A percentile compares a stretch with the other conserved stretches of the same genome.
Conservation (phyloP, 2,113 vertebrate species). For the Corapipo altera region DNA sequence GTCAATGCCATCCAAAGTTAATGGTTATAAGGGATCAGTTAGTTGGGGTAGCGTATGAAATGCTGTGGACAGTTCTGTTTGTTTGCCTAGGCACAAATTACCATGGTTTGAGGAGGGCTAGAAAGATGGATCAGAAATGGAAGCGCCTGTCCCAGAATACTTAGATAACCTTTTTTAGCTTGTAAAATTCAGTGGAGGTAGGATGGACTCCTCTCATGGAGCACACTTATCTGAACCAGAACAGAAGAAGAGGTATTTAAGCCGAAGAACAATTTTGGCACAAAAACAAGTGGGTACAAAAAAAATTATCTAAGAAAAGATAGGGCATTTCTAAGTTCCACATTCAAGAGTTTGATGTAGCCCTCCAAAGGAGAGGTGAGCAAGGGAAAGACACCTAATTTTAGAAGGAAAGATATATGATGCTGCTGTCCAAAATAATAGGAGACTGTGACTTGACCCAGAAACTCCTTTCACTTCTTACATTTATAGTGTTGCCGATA, state of each 20-base stretch:
- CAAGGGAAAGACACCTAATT: neutral
- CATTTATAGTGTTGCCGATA: neutral
- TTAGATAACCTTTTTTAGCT: neutral
- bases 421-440: constrained; percentile 27
- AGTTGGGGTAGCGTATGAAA: neutral
- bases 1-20: neutral
- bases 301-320: neutral
- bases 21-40: neutral
- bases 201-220: neutral
- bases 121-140: neutral
- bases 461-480: constrained; percentile 32
- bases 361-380: neutral
- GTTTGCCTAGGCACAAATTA: neutral
- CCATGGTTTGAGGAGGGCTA: neutral
- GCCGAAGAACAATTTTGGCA: neutral
- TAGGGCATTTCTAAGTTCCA: neutral
- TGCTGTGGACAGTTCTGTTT: neutral
- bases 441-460: constrained; percentile 36
- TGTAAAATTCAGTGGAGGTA: neutral
- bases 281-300: neutral
- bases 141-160: neutral
- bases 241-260: neutral
- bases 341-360: neutral
- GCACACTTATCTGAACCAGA: neutral
- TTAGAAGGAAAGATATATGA: constrained; percentile 45